Conservation (phyloP, 2,113 vertebrate species). For the Piliocolobus tephrosceles region DNA sequence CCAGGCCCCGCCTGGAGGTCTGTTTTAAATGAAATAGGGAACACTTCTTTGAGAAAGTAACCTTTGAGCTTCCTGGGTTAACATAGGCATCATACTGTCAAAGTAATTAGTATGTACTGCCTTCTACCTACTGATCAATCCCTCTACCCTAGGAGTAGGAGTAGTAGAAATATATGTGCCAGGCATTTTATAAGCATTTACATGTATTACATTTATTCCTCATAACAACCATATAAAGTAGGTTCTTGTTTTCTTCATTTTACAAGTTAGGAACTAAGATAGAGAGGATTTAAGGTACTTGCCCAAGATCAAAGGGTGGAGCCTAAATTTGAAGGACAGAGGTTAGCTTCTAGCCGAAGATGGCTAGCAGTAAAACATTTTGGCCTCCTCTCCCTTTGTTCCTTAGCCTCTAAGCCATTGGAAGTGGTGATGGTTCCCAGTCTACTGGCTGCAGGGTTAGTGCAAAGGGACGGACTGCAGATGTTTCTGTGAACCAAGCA, state of each 20-base stretch:
- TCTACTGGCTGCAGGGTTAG: neutral
- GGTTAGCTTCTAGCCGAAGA: neutral
- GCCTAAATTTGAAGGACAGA: neutral
- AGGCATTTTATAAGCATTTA: neutral
- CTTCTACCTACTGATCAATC: neutral
- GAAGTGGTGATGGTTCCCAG: neutral
- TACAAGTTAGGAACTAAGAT: slow-evolving; percentile 4
- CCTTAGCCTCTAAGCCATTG: too few species aligned
- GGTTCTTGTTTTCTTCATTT: neutral
- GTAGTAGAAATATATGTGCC: neutral
- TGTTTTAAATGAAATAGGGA: neutral
- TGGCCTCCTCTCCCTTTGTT: neutral
- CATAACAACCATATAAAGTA: neutral
- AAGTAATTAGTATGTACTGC: neutral
- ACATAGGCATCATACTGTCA: neutral
- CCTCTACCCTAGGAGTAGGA: neutral
- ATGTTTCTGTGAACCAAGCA: neutral
- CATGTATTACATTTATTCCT: neutral
- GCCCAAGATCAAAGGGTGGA: neutral
- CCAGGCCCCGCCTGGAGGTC: neutral
- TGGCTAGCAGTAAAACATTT: neutral
- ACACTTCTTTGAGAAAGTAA: neutral
- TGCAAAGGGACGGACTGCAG: neutral
- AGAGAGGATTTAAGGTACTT: neutral
- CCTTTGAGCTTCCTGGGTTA: neutral